Conservation (phyloP, 1,140 invertebrate species). For the Calliopsis andreniformis region DNA sequence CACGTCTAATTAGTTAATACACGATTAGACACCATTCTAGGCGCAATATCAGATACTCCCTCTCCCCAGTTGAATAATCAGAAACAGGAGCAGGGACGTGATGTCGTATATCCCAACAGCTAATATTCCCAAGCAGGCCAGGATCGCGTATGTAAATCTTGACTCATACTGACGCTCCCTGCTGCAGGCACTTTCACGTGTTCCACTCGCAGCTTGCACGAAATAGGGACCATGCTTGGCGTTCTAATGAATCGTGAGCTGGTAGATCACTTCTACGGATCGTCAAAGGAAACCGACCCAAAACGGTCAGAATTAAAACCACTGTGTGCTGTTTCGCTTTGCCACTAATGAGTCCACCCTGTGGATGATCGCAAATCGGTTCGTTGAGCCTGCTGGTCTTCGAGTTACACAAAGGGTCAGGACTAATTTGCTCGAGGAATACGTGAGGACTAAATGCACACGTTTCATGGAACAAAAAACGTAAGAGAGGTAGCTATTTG, state of each 20-base stretch:
- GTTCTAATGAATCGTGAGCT: constrained; percentile 1
- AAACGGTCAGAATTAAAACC: neutral
- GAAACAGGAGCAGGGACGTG: neutral
- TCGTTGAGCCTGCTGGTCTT: no score
- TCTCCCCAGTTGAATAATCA: neutral
- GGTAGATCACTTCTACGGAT: neutral
- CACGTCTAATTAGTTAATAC: constrained; percentile 4
- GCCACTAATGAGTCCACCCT: neutral
- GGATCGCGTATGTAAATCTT: constrained; percentile 25
- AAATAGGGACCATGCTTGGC: no score
- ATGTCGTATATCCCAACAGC: neutral
- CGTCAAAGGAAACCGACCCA: neutral
- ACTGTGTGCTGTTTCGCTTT: neutral
- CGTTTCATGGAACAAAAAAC: no score
- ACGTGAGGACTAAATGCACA: no score
- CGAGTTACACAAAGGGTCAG: no score
- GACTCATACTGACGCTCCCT: neutral
- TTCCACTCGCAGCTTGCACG: neutral
- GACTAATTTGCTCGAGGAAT: no score
- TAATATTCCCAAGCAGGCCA: constrained; percentile 11
- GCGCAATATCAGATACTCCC: neutral
- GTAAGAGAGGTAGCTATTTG: no score
- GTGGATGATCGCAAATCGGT: constrained; percentile 10
- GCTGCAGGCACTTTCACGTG: neutral
- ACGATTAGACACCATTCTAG: neutral